Base-by-base conservation (phyloP, 1,140 invertebrate genomes). In the Drosophila chauvacae region DNA sequence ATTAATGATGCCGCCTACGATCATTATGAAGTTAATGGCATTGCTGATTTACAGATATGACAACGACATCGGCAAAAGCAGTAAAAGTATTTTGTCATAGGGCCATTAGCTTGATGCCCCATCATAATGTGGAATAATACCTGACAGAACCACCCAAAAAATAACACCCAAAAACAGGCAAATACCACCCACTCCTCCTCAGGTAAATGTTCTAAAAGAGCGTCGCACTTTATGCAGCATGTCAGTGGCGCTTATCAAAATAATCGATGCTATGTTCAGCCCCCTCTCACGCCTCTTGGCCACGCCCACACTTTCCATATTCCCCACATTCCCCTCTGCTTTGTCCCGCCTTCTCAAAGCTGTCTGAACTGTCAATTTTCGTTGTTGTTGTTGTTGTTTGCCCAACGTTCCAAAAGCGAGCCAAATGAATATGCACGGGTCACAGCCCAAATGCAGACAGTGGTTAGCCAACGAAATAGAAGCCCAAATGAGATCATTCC, bases 291-390 rank as follows among this genome's bases (percentile, higher is more conserved):
- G 41, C 48, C 39, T 18, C n/a, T n/a, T 16, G 4, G 28, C 39
- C 35, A 56, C 57, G 20, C 66, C 66, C 62, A 53, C 69, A 51
- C 14, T 26, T 39, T 56, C 20, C 39, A 26, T 26, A 37, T 9
- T 18, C 14, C 28, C 26, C 9, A 0, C 18, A 2, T 16, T 20
- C 7, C 18, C 33, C 1, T 7, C 7, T 0, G 3, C 28, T 33
- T 20, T 20, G 39, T 39, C 35, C 26, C 42, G 20, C 75, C 56
- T 13, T 4, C 57, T 56, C 53, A 23, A n/a, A 20, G 55, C 28
- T 56, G 56, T 55, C 73, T 68, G 68, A 87, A 66, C 84, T 87
- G 84, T 88, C 85, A 88, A 81, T 78, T 81, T 84, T 84, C 80
- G 80, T 64, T 73, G 84, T 70, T 83, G 64, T 70, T 83, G 64